Percentiles rank a stretch among this genome's conserved stretches.
phyloP scores from a whole-genome alignment of 2,113 vertebrate species.

The Mormyrus lacerda region DNA sequence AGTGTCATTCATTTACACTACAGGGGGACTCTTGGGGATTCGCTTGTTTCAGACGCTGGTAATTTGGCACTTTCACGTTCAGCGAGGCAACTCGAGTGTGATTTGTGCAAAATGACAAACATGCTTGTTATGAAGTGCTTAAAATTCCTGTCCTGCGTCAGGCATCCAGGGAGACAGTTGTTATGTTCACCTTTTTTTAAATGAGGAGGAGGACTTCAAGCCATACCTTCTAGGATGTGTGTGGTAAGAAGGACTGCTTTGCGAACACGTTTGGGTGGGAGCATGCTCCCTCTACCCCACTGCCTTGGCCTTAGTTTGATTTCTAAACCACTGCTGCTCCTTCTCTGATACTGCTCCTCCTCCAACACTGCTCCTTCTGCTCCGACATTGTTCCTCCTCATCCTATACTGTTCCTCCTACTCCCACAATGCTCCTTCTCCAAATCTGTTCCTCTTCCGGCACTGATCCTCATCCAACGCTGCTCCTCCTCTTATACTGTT shows the following conservation, averaged over 20 bases:
- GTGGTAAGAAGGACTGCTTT: not conserved
- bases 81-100: not conserved
- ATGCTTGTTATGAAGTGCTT: not conserved
- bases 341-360: not conserved
- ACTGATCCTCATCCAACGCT: not conserved
- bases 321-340: not conserved
- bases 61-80: not conserved
- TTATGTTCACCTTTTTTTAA: not conserved
- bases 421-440: not conserved
- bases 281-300: not conserved
- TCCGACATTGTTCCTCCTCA: not conserved
- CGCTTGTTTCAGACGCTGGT: slow-evolving; percentile 1
- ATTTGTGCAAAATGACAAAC: slow-evolving; percentile 7
- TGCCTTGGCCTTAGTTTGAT: not conserved
- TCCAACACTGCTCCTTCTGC: not conserved
- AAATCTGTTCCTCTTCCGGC: not conserved
- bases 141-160: not conserved
- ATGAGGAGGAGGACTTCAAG: not conserved
- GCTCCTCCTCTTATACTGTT: not conserved
- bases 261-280: not conserved
- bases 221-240: not conserved
- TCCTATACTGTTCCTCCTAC: not conserved
- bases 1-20: not conserved
- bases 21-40: not conserved
- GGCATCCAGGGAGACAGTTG: not conserved